A percentile compares a stretch with the other conserved stretches of the same genome.
phyloP scores from a whole-genome alignment of 1,140 invertebrate species.

The Drosophila nannoptera region DNA sequence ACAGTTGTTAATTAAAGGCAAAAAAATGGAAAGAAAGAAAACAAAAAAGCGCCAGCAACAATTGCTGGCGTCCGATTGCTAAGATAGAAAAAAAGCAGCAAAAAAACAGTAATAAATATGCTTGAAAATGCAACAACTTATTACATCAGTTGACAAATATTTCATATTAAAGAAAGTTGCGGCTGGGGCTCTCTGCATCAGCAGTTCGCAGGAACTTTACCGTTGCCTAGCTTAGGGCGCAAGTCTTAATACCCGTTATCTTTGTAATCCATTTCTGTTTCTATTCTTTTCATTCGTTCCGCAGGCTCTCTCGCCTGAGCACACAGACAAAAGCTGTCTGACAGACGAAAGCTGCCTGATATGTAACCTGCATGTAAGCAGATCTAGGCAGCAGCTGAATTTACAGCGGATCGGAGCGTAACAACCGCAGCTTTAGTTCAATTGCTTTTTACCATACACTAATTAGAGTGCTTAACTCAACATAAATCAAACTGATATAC shows the following conservation, averaged over 20 bases:
- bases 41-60: neutral
- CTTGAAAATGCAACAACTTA: neutral
- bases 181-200: neutral
- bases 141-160: constrained; percentile 12
- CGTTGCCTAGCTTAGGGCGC: constrained; percentile 36
- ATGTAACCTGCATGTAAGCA: neutral
- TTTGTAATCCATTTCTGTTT: too few species aligned
- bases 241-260: too few species aligned
- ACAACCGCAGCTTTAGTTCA: neutral
- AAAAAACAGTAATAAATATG: constrained; percentile 5
- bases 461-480: constrained; percentile 15
- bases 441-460: neutral
- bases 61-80: constrained; percentile 1
- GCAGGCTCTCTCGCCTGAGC: too few species aligned
- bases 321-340: neutral
- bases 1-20: constrained; percentile 37
- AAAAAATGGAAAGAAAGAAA: neutral
- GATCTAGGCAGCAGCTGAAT: too few species aligned
- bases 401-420: neutral
- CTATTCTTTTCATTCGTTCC: too few species aligned
- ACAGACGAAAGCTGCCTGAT: neutral
- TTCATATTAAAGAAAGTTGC: neutral
- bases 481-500: constrained; percentile 10
- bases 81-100: constrained; percentile 4
- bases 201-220: neutral